These are phyloP conservation scores for Lepidotrigona ventralis DNA, from an alignment of 1,140 invertebrate species.

Conservation along the genomic window DNA sequence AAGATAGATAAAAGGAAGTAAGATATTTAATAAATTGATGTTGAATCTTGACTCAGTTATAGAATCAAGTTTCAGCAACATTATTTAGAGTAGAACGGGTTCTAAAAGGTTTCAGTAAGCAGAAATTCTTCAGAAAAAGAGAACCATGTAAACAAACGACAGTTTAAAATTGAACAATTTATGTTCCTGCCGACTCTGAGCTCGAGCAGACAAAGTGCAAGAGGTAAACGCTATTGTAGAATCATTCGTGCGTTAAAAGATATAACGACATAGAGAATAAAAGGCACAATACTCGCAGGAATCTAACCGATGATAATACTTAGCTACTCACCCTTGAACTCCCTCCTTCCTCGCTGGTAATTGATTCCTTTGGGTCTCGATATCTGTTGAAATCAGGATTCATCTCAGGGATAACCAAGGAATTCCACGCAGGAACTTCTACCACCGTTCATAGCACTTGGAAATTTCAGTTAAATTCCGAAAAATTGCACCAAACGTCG, in stretches of 20 bases:
- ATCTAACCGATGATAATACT: constrained; percentile 26
- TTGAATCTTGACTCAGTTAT: too few relatives aligned
- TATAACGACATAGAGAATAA: not conserved
- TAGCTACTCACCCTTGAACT: not conserved
- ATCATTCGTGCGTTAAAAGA: constrained; percentile 28
- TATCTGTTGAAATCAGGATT: not conserved
- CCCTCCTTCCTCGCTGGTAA: not conserved
- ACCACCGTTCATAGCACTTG: not conserved
- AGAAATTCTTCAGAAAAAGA: too few relatives aligned
- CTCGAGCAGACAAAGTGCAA: not conserved
- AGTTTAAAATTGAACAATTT: not conserved
- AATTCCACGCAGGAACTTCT: constrained; percentile 2
- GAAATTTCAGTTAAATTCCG: constrained; percentile 17
- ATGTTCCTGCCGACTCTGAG: not conserved
- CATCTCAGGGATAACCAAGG: constrained; percentile 14
- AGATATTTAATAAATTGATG: too few relatives aligned
- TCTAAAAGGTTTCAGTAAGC: too few relatives aligned
- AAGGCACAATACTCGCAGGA: constrained; percentile 3
- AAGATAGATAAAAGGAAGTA: not conserved
- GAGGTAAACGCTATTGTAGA: constrained; percentile 18
- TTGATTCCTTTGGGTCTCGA: constrained; percentile 9
- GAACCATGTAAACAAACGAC: too few relatives aligned
- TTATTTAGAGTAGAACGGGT: too few relatives aligned
- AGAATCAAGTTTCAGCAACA: too few relatives aligned
- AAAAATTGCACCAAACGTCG: not conserved